Evolutionary conservation across 2,888 invertebrate genomes (phyloP).

Genomic region (Scaptomyza tumidula): DNA sequence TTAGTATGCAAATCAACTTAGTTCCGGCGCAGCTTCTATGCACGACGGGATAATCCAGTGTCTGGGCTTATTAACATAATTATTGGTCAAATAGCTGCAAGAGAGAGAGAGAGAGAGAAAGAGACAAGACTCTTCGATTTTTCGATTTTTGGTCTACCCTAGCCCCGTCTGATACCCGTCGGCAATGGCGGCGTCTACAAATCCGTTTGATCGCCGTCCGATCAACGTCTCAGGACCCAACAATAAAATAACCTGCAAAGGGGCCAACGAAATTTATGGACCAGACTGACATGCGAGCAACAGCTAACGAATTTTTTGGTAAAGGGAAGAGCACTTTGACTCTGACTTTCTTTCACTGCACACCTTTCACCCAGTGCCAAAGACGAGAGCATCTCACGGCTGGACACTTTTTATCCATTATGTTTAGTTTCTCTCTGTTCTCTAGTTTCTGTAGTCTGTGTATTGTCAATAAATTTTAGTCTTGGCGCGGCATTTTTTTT

Average conservation of each 20-base stretch:
- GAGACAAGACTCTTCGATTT: conserved; percentile 9
- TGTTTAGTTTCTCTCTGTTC: conserved; percentile 42
- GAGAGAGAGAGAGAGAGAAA: neutral
- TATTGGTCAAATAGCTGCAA: conserved; percentile 62
- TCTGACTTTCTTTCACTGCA: conserved; percentile 43
- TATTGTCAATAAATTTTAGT: conserved; percentile 77
- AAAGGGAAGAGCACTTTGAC: neutral
- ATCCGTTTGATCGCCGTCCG: conserved; percentile 69
- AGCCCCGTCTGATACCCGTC: conserved; percentile 32
- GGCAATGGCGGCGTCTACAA: conserved; percentile 75
- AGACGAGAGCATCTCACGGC: conserved; percentile 47
- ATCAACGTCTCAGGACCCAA: conserved; percentile 40
- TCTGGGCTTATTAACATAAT: conserved; percentile 74
- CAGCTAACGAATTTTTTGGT: conserved; percentile 37
- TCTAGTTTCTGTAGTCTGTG: conserved; percentile 15
- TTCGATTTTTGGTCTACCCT: conserved; percentile 32
- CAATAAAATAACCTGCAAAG: conserved; percentile 21
- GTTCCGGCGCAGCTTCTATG: conserved; percentile 79
- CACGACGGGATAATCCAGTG: conserved; percentile 68
- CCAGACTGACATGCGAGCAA: conserved; percentile 63
- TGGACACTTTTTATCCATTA: conserved; percentile 77
- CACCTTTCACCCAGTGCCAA: conserved; percentile 58
- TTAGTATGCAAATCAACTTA: conserved; percentile 74
- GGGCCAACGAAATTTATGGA: conserved; percentile 63
- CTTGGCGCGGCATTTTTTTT: conserved; percentile 59